Percentiles rank a stretch among this genome's conserved stretches.
Conservation (phyloP, 2,888 invertebrate species). For the Drosophila fungiperda region DNA sequence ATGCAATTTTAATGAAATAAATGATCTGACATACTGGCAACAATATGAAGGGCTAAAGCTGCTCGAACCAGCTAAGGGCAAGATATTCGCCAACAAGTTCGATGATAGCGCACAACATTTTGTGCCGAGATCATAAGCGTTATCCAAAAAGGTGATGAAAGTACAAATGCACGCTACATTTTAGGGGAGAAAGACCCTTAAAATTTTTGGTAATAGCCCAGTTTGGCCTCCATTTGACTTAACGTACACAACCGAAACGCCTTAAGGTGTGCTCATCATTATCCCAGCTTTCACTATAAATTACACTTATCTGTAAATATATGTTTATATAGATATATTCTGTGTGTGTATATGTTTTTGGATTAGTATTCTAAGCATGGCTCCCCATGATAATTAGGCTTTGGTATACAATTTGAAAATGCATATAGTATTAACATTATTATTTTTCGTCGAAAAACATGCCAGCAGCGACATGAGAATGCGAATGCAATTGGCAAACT, state of each 20-base stretch:
- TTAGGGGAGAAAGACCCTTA: conserved; percentile 35
- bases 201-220: conserved; percentile 23
- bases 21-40: conserved; percentile 58
- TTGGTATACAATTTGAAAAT: conserved; percentile 65
- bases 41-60: conserved; percentile 42
- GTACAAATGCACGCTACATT: conserved; percentile 25
- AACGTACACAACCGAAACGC: conserved; percentile 32
- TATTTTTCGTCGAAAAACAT: conserved; percentile 62
- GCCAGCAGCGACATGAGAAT: conserved; percentile 49
- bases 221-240: background rate
- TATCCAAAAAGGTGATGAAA: conserved; percentile 54
- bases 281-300: conserved; percentile 33
- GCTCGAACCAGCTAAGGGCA: conserved; percentile 30
- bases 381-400: conserved; percentile 47
- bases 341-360: background rate
- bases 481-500: conserved; percentile 49
- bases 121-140: conserved; percentile 35
- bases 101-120: conserved; percentile 50
- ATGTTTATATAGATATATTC: background rate
- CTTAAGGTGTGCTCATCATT: conserved; percentile 43
- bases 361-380: conserved; percentile 51
- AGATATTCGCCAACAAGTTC: conserved; percentile 41
- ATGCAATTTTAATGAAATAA: conserved; percentile 78
- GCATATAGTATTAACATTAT: conserved; percentile 75
- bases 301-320: conserved; percentile 14